Percentiles rank a stretch among this genome's conserved stretches.
Conservation (phyloP, 53 echinoderm and acorn worm species). For the Antedon mediterranea region DNA sequence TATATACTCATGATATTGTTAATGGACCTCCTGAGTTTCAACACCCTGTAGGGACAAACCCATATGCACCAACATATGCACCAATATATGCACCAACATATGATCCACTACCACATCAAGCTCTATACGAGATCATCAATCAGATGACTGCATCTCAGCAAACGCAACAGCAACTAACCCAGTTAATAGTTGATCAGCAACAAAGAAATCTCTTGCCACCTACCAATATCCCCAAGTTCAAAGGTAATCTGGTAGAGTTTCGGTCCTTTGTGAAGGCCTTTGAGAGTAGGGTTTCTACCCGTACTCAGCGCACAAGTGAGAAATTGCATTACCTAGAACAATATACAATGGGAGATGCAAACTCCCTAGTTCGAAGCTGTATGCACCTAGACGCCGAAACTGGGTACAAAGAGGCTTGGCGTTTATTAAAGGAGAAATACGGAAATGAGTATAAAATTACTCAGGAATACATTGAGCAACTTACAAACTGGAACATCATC, state of each 20-base stretch:
- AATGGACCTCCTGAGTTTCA: no score
- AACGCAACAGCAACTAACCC: no score
- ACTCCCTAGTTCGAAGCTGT: not conserved
- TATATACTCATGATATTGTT: no score
- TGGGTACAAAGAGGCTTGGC: not conserved
- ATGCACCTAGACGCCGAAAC: not conserved
- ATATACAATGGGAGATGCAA: slow-evolving; percentile 1
- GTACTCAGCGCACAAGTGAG: not conserved
- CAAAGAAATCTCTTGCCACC: no score
- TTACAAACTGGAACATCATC: not conserved
- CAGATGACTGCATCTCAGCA: no score
- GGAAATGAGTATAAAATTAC: not conserved
- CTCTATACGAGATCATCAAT: no score
- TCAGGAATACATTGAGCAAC: not conserved
- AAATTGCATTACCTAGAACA: not conserved
- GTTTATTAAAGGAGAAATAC: not conserved
- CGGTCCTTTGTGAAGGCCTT: not conserved
- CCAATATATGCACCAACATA: no score
- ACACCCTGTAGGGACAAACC: no score
- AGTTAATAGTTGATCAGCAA: no score
- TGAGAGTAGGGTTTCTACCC: not conserved
- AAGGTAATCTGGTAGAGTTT: not conserved
- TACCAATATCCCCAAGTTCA: not conserved
- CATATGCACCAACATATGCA: no score
- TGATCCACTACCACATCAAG: no score